Base-by-base conservation (phyloP, 2,797 vertebrate genomes). In the Chelmon rostratus region DNA sequence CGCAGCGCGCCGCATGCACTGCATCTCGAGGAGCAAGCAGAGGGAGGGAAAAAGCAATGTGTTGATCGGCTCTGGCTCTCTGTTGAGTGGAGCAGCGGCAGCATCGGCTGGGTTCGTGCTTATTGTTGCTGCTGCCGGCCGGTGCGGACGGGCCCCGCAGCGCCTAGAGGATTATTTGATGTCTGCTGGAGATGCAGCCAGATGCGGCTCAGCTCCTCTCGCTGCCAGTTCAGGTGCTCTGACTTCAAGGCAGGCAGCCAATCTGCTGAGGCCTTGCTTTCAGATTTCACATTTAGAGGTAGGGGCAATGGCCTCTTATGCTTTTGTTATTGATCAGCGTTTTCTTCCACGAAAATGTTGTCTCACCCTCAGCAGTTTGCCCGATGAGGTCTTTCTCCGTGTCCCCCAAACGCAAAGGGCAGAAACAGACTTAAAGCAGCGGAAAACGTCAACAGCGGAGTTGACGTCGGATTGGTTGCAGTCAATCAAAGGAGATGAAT, bases 61-160 rank as follows among this genome's bases (percentile, higher is more conserved):
- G 79, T 81, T 49, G 67, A 71, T 64, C 50, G 64, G 66, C 65
- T 64, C 68, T 33, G 68, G 82, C 28, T 31, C 28, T 31, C 28
- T 61, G 7, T 8, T 76, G 79, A 5, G 66, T 70, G 16, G 5
- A 46, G 73, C n/a, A 19, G 50, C 44, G 58, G 75, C 31, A 54
- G 67, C 11, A 10, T 82, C 66, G 68, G 83, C 38, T 69, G 78
- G 65, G 68, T 52, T 19, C 8, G 37, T 33, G 47, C 49, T 83
- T 23, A 83, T 88, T 88, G 86, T 78, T 61, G 81, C 44, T 28
- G 78, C 79, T 19, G 81, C 91, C 88, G 91, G 88, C 89, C 84
- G 91, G 89, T 87, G 88, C 81, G 44, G 28, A 42, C 78, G 68
- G 86, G 85, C 86, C 90, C 64, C 68, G 6, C 79, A 64, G 58